A percentile compares a stretch with the other conserved stretches of the same genome.
Evolutionary conservation across 1,140 invertebrate genomes (phyloP).

Genomic region (Drosophila pseudoobscura): DNA sequence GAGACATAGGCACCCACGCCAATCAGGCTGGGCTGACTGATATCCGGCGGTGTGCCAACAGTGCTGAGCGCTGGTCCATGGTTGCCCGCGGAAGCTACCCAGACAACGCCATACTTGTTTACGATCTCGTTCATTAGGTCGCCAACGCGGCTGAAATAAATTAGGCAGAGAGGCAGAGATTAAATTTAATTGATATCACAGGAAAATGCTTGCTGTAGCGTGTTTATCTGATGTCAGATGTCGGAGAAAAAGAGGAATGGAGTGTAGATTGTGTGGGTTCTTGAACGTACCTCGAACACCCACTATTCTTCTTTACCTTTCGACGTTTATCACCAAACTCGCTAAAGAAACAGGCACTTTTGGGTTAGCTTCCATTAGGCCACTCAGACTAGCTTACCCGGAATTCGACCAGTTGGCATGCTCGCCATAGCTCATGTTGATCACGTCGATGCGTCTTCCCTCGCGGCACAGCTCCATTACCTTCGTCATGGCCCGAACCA

Average conservation of each 20-base stretch:
- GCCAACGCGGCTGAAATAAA: conserved; percentile 88
- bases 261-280: conserved; percentile 34
- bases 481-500: conserved; percentile 95
- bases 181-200: background rate
- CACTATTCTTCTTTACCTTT: conserved; percentile 34
- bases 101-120: conserved; percentile 95
- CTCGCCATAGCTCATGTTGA: conserved; percentile 99
- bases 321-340: conserved; percentile 34
- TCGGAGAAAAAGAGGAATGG: conserved; percentile 47
- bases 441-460: conserved; percentile 90
- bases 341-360: conserved; percentile 32
- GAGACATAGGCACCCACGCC: conserved; percentile 98
- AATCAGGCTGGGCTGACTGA: conserved; percentile 91
- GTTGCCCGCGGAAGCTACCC: conserved; percentile 97
- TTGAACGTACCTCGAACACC: conserved; percentile 24
- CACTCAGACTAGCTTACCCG: conserved; percentile 86
- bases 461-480: conserved; percentile 89
- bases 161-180: background rate
- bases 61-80: conserved; percentile 92
- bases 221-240: conserved; percentile 7
- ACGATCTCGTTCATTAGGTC: conserved; percentile 95
- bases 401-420: conserved; percentile 94
- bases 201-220: background rate
- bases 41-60: conserved; percentile 96
- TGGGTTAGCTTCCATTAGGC: conserved; percentile 7